Base-by-base conservation (phyloP, 2,888 invertebrate genomes). In the Carcina quercana region DNA sequence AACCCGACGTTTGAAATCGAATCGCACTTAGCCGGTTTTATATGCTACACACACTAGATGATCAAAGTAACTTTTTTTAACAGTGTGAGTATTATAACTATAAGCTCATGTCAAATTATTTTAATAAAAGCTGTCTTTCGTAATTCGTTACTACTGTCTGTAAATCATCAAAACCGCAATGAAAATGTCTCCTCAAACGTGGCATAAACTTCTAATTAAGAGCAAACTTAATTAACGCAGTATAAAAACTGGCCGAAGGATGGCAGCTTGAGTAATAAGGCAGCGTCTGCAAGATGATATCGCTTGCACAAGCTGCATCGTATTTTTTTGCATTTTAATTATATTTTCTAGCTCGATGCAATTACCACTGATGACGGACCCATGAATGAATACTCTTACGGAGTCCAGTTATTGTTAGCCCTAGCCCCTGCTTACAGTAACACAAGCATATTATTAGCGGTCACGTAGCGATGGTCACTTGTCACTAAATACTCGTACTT, bases 231-330 rank as follows among this genome's bases (percentile, higher is more conserved):
- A 31, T 37, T 35, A 37, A 29, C 15, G 17, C 14, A 24, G 11
- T 21, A 25, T 25, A 36, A 38, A 38, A 35, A 38, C 27, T 27
- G 10, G 32, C 14, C 15, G 6, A 32, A 8, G 24, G 24, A 28
- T n/a, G n/a, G n/a, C n/a, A n/a, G n/a, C 22, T 22, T 15, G 34
- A 38, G 39, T 32, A 34, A 36, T 34, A 32, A 28, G 38, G 22
- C 15, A 29, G 32, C 30, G 40, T 34, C 30, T 42, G 37, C 28
- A 29, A 35, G 47, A 56, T 56, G 31, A 28, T 51, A 55, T 50
- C 47, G 34, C 28, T 25, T 12, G 30, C 29, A 43, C 37, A 42
- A 43, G 51, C 35, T 32, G 37, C 36, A 28, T 34, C 27, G 13
- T 13, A 28, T 35, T 38, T 40, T 49, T 45, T 43, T 20, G 15